These are phyloP conservation scores for Blastomussa wellsi DNA, from an alignment of 92 coral and sea anemone genomes.

Conservation along the genomic window DNA sequence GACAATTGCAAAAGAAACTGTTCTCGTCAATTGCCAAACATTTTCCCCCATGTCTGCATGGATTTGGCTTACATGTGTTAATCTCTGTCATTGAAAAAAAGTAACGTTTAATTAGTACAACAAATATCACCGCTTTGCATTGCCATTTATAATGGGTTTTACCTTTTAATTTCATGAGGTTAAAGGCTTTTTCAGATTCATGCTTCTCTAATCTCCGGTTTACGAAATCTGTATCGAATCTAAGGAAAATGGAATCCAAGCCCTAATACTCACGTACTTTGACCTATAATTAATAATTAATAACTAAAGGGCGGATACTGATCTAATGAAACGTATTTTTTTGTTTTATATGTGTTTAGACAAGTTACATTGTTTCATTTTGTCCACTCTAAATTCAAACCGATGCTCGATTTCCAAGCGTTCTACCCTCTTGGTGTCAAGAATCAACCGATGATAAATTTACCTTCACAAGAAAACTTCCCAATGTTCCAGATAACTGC, in stretches of 20 bases:
- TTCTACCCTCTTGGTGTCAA: no score
- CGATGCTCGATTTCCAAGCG: no score
- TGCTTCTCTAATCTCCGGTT: no score
- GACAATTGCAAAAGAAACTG: conserved; percentile 52
- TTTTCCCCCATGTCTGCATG: conserved; percentile 61
- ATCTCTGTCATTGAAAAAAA: conserved; percentile 15
- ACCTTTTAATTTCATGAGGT: not conserved
- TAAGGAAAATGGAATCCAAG: no score
- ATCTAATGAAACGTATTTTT: no score
- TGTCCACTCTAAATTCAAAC: no score
- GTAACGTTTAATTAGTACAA: not conserved
- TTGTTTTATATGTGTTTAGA: no score
- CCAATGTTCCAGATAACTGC: conserved; percentile 51
- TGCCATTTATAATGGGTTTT: not conserved
- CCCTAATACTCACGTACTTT: no score
- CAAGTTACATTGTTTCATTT: no score
- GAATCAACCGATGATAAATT: not conserved
- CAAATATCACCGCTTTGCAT: not conserved
- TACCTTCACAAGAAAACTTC: conserved; percentile 58
- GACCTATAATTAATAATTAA: no score
- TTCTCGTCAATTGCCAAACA: conserved; percentile 34
- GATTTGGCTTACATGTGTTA: conserved; percentile 62
- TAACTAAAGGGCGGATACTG: no score
- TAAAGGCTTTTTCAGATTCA: not conserved
- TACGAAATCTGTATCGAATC: no score